phyloP scores from a whole-genome alignment of 1,140 invertebrate species.

The Neodiprion pinetum region DNA sequence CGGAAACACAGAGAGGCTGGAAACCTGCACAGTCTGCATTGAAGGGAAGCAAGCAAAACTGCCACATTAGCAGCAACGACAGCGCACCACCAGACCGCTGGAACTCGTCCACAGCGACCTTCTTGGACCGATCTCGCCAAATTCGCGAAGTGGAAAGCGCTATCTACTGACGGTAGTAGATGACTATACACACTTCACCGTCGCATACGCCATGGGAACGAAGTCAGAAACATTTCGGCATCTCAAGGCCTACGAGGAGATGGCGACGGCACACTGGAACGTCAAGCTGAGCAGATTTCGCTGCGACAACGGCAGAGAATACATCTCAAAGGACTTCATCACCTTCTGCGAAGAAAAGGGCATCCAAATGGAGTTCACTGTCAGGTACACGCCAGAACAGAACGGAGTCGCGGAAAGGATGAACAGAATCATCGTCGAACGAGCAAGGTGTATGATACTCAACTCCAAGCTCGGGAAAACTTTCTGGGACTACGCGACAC shows the following conservation, averaged over 20 bases:
- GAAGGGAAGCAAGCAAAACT: slow-evolving; percentile 18
- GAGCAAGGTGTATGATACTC: slow-evolving; percentile 12
- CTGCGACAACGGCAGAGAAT: slow-evolving; percentile 36
- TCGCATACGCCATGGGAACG: slow-evolving; percentile 44
- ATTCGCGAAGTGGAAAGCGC: slow-evolving; percentile 35
- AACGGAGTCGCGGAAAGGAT: slow-evolving; percentile 38
- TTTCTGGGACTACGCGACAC: slow-evolving; percentile 36
- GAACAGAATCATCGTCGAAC: slow-evolving; percentile 23
- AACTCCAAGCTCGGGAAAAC: slow-evolving; percentile 17
- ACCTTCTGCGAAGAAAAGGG: slow-evolving; percentile 22
- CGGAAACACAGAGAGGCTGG: background rate
- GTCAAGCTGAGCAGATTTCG: slow-evolving; percentile 24
- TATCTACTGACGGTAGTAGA: slow-evolving; percentile 54
- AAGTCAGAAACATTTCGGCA: slow-evolving; percentile 42
- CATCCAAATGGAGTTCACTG: slow-evolving; percentile 30
- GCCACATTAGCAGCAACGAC: slow-evolving; percentile 18
- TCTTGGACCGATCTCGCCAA: slow-evolving; percentile 44
- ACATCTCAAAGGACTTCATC: slow-evolving; percentile 26
- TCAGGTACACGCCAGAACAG: slow-evolving; percentile 34
- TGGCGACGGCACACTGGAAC: slow-evolving; percentile 25
- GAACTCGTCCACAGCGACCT: slow-evolving; percentile 51
- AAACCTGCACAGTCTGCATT: background rate
- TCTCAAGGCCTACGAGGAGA: slow-evolving; percentile 32
- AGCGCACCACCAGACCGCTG: slow-evolving; percentile 23
- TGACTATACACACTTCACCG: slow-evolving; percentile 45